phyloP scores from a whole-genome alignment of 2,888 invertebrate species.

The Thera britannica region DNA sequence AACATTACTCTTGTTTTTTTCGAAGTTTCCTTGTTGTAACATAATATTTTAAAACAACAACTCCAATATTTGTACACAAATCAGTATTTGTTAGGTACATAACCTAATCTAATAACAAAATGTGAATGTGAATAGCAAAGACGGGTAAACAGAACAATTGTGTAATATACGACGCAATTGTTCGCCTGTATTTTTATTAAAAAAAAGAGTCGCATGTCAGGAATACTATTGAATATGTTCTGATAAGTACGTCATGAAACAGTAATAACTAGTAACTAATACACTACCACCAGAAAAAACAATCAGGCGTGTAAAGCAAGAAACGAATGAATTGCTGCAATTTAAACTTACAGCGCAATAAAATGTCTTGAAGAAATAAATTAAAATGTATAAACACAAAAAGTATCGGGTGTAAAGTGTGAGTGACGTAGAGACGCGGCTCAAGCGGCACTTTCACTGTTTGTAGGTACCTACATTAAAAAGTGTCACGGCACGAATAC shows the following conservation, averaged over 20 bases:
- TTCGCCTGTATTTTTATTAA: background rate
- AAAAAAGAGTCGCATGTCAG: background rate
- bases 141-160: background rate
- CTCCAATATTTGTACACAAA: no score
- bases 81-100: no score
- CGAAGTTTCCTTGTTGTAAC: no score
- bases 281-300: slow-evolving; percentile 2
- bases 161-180: background rate
- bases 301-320: slow-evolving; percentile 7
- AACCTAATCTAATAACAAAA: no score
- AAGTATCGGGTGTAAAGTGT: slow-evolving; percentile 33
- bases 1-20: no score
- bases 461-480: slow-evolving; percentile 60
- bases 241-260: background rate
- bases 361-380: slow-evolving; percentile 9
- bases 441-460: slow-evolving; percentile 74
- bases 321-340: slow-evolving; percentile 11
- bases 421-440: slow-evolving; percentile 55
- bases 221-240: background rate
- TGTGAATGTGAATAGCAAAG: no score
- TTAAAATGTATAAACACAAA: slow-evolving; percentile 21
- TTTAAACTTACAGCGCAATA: slow-evolving; percentile 8
- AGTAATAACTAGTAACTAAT: background rate
- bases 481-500: slow-evolving; percentile 31
- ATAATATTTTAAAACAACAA: no score